Percentiles rank a stretch among this genome's conserved stretches.
Conservation (phyloP, 1,140 invertebrate genomes). For the Trachelipus rathkii region DNA sequence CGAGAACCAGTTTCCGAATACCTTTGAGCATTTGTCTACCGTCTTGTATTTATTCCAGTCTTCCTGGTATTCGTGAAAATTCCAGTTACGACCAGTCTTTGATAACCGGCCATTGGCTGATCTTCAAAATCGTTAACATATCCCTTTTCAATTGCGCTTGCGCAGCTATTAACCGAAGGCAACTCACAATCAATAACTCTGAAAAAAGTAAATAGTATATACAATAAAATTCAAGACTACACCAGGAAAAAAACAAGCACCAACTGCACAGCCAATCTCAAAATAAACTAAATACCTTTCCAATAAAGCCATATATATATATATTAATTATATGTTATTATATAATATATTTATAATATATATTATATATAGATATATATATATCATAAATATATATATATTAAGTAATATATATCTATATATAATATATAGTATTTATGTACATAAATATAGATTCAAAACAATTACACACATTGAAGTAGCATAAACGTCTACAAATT, state of each 20-base stretch:
- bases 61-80: slow-evolving; percentile 43
- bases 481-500: too few species aligned
- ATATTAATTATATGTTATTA: too few species aligned
- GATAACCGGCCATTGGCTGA: slow-evolving; percentile 42
- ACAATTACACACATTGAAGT: too few species aligned
- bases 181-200: neutral
- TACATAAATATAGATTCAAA: neutral
- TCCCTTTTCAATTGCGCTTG: slow-evolving; percentile 36
- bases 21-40: slow-evolving; percentile 35
- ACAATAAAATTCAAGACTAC: neutral
- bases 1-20: slow-evolving; percentile 37
- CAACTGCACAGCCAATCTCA: too few species aligned
- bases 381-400: too few species aligned
- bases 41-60: slow-evolving; percentile 43
- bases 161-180: neutral
- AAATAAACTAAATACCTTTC: neutral
- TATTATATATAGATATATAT: too few species aligned
- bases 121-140: slow-evolving; percentile 42
- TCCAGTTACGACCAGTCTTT: slow-evolving; percentile 35
- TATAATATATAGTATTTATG: too few species aligned
- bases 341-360: too few species aligned
- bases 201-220: neutral
- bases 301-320: neutral
- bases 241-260: neutral
- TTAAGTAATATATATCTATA: too few species aligned